phyloP scores from a whole-genome alignment of 2,888 invertebrate species.

The Saturnia japonica region DNA sequence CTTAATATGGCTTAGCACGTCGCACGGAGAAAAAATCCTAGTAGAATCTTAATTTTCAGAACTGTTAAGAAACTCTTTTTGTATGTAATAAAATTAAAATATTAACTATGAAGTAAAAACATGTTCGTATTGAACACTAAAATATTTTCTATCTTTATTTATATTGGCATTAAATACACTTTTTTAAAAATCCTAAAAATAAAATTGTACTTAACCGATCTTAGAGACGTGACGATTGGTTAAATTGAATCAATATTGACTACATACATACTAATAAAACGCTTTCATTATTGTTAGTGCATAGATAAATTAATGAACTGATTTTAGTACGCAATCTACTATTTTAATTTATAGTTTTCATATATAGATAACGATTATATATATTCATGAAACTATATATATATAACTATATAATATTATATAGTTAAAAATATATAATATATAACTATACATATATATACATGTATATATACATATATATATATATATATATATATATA shows the following conservation, averaged over 20 bases:
- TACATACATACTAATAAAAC: not conserved
- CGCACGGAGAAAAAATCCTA: not conserved
- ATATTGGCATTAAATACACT: not conserved
- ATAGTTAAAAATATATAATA: no score
- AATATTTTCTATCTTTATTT: not conserved
- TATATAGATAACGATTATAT: not conserved
- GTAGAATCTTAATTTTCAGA: not conserved
- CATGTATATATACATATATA: no score
- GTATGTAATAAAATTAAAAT: not conserved
- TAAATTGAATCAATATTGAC: not conserved
- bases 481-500: no score
- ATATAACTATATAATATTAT: no score
- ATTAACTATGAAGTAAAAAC: not conserved
- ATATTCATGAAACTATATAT: no score
- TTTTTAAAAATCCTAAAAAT: not conserved
- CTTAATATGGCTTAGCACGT: not conserved
- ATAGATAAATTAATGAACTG: not conserved
- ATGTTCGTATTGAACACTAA: not conserved
- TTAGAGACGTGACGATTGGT: not conserved
- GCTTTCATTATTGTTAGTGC: not conserved
- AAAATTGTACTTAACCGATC: not conserved
- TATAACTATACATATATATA: no score
- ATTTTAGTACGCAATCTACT: not conserved
- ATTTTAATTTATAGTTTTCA: not conserved
- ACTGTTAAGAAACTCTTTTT: not conserved